Conservation (phyloP, 2,888 invertebrate species). For the Amiota minor region DNA sequence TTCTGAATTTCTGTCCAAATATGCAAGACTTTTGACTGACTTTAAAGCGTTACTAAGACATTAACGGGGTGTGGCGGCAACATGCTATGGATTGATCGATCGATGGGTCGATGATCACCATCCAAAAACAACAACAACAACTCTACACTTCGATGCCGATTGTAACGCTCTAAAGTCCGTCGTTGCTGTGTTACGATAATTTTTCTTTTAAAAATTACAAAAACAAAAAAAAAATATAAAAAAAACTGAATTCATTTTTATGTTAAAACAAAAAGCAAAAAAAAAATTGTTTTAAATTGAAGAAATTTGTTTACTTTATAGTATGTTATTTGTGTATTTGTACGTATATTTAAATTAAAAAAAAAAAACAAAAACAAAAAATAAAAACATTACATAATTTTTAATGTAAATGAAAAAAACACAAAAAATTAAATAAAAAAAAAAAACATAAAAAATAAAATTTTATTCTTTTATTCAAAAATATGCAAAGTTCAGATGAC, state of each 20-base stretch:
- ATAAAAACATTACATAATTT: constrained; percentile 39
- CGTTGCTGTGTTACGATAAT: constrained; percentile 73
- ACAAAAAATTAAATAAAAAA: constrained; percentile 25
- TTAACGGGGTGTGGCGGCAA: constrained; percentile 29
- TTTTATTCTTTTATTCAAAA: constrained; percentile 18
- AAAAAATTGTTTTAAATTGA: constrained; percentile 28
- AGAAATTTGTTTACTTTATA: constrained; percentile 43
- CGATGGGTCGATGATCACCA: not conserved
- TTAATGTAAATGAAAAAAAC: constrained; percentile 30
- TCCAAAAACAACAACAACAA: not conserved
- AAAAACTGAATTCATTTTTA: constrained; percentile 15
- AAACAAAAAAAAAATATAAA: constrained; percentile 37
- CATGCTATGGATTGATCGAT: not conserved
- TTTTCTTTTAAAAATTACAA: constrained; percentile 41
- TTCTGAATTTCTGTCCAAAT: constrained; percentile 46
- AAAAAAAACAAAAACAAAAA: constrained; percentile 49
- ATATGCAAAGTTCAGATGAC: not conserved
- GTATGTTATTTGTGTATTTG: constrained; percentile 68
- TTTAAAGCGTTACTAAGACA: constrained; percentile 14
- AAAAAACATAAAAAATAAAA: constrained; percentile 20
- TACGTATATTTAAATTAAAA: constrained; percentile 65
- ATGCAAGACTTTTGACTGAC: constrained; percentile 54
- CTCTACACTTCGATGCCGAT: not conserved
- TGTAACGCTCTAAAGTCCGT: constrained; percentile 54
- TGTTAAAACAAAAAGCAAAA: not conserved